Conservation (phyloP, 2,888 invertebrate species). For the Adelphocoris suturalis region DNA sequence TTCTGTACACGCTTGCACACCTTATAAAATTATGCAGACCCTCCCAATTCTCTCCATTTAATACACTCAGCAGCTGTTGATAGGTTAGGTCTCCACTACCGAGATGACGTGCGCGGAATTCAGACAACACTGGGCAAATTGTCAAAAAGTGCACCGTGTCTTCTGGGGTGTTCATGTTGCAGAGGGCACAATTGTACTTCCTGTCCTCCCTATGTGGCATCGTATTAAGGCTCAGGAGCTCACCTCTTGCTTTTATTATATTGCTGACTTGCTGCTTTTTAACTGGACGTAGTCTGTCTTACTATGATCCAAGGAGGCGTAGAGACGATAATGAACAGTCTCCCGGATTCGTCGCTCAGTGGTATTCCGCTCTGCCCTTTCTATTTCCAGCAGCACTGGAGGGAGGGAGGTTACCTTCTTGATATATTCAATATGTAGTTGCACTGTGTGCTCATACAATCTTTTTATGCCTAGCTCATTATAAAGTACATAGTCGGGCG, state of each 20-base stretch:
- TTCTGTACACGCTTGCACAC: not conserved
- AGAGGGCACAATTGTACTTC: not conserved
- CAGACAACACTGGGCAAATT: not conserved
- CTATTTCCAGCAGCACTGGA: not conserved
- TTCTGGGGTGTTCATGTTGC: not conserved
- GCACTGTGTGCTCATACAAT: not conserved
- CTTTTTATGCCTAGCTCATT: not conserved
- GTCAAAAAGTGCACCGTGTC: not conserved
- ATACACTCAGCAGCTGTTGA: not conserved
- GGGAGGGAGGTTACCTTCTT: conserved; percentile 6
- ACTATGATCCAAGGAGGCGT: conserved; percentile 1
- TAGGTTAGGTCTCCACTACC: not conserved
- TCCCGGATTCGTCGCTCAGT: not conserved
- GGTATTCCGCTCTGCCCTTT: not conserved
- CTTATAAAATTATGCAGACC: not conserved
- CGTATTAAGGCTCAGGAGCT: conserved; percentile 1
- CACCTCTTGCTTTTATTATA: not conserved
- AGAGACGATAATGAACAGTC: not conserved
- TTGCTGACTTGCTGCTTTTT: not conserved
- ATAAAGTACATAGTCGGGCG: conserved; percentile 9
- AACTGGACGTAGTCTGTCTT: not conserved
- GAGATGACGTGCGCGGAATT: not conserved
- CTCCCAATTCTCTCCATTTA: not conserved
- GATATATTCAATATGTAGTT: not conserved
- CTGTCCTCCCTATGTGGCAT: not conserved